Percentiles rank a stretch among this genome's conserved stretches.
These are phyloP conservation scores for Corythornis vintsioides DNA, from an alignment of 2,113 vertebrate genomes.

Conservation along the genomic window DNA sequence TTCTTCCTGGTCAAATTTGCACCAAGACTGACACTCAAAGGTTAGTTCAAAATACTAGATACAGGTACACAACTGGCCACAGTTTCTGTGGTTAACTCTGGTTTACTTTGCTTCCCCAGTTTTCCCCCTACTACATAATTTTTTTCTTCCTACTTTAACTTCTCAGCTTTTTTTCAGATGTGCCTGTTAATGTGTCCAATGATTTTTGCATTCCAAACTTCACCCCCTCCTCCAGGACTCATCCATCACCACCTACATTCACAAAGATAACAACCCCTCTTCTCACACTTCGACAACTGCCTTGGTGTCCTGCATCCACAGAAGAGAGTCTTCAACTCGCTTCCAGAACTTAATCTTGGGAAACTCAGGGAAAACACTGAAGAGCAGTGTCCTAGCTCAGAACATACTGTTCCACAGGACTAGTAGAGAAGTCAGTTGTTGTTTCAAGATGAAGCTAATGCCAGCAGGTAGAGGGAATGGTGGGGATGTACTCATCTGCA, in stretches of 20 bases:
- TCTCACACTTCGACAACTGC: background rate
- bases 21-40: background rate
- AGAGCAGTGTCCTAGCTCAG: background rate
- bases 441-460: background rate
- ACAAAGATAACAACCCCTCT: background rate
- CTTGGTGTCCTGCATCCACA: background rate
- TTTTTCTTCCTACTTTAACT: background rate
- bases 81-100: background rate
- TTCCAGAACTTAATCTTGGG: background rate
- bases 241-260: background rate
- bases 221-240: background rate
- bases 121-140: background rate
- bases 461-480: background rate
- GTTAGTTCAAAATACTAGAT: background rate
- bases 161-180: background rate
- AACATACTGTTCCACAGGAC: background rate
- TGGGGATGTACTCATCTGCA: background rate
- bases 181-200: background rate
- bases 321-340: background rate
- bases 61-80: background rate
- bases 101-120: background rate
- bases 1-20: background rate
- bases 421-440: background rate
- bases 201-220: background rate
- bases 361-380: background rate